Conservation (phyloP, 1,140 invertebrate genomes). For the Diorhabda sublineata region DNA sequence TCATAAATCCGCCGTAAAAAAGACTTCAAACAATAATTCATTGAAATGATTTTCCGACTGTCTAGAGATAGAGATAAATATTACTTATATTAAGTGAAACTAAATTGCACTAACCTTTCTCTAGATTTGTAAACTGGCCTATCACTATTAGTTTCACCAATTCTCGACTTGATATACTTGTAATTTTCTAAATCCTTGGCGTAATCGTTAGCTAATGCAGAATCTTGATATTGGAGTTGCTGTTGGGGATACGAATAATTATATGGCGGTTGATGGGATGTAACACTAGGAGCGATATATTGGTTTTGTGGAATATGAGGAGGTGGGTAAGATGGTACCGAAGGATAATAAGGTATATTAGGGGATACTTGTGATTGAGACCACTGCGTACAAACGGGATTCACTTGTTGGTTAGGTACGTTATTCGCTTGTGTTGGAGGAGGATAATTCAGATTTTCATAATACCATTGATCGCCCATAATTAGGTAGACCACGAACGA, state of each 20-base stretch:
- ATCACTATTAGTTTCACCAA: background rate
- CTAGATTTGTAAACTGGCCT: background rate
- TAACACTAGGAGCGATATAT: background rate
- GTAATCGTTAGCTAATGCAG: constrained; percentile 1
- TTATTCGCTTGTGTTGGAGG: background rate
- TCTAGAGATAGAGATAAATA: background rate
- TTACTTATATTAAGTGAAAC: background rate
- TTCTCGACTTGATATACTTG: constrained; percentile 10
- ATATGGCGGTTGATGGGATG: background rate
- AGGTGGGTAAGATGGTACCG: background rate
- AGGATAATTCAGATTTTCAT: background rate
- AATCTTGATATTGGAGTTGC: constrained; percentile 7
- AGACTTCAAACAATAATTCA: too few relatives aligned
- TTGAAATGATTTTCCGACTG: too few relatives aligned
- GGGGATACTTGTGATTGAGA: background rate
- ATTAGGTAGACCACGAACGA: background rate
- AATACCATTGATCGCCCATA: background rate
- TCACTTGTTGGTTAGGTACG: background rate
- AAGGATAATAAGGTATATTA: background rate
- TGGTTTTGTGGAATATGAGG: background rate
- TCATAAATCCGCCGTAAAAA: too few relatives aligned
- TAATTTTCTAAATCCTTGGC: constrained; percentile 10
- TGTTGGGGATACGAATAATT: background rate
- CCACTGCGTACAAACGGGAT: background rate
- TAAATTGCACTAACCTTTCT: constrained; percentile 6